phyloP scores from a whole-genome alignment of 1,140 invertebrate genomes.

The Dendrolimus kikuchii region DNA sequence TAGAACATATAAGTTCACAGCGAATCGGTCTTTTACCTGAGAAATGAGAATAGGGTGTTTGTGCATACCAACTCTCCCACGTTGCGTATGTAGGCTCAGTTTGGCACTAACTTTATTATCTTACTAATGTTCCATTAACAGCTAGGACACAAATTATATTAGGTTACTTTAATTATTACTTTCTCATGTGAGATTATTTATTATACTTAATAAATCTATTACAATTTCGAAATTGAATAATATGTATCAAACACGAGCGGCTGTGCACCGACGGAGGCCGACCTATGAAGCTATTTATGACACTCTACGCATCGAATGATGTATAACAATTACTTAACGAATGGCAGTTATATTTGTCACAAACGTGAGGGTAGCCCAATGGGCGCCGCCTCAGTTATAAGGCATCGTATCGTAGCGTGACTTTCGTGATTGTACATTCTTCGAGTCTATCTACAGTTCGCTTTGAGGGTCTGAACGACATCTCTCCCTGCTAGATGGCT shows the following conservation, averaged over 20 bases:
- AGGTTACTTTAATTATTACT: constrained; percentile 60
- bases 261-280: constrained; percentile 63
- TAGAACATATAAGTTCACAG: too few species aligned
- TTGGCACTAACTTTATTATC: constrained; percentile 27
- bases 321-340: constrained; percentile 66
- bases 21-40: too few species aligned
- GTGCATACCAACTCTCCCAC: too few species aligned
- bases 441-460: constrained; percentile 15
- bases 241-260: constrained; percentile 67
- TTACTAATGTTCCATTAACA: constrained; percentile 62
- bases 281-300: constrained; percentile 62
- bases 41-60: too few species aligned
- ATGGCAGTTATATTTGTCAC: constrained; percentile 69
- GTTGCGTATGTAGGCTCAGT: too few species aligned
- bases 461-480: not conserved
- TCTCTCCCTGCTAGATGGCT: too few species aligned
- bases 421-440: constrained; percentile 27
- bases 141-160: constrained; percentile 71
- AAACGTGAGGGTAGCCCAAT: constrained; percentile 34
- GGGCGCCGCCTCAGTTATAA: constrained; percentile 46
- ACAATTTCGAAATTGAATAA: constrained; percentile 69
- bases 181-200: constrained; percentile 63
- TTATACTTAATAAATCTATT: constrained; percentile 66
- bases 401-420: constrained; percentile 55
- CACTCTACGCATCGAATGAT: constrained; percentile 56